These are phyloP conservation scores for Cordilura impudica DNA, from an alignment of 2,888 invertebrate genomes.

Conservation along the genomic window DNA sequence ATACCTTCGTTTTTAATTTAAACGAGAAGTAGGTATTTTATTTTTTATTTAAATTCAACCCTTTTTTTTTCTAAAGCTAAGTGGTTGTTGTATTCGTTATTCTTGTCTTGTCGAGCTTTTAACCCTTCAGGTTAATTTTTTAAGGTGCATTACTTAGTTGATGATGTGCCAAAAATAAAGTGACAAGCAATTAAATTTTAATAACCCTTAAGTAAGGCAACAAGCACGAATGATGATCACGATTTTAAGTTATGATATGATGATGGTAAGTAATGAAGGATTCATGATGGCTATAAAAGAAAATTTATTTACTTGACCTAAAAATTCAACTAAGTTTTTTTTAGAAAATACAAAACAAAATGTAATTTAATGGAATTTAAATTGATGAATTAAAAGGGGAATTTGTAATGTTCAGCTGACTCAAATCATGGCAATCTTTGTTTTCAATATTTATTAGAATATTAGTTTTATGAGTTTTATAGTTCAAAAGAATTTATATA, in stretches of 20 bases:
- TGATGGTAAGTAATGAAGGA: background rate
- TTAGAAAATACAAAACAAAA: background rate
- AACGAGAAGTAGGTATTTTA: slow-evolving; percentile 49
- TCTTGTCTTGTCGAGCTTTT: slow-evolving; percentile 35
- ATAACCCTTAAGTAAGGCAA: slow-evolving; percentile 51
- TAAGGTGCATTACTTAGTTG: slow-evolving; percentile 54
- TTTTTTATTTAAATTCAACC: slow-evolving; percentile 52
- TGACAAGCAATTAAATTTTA: slow-evolving; percentile 63
- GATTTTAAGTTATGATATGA: too few species aligned
- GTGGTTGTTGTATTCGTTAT: background rate
- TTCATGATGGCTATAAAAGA: slow-evolving; percentile 7
- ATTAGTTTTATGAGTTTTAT: too few species aligned
- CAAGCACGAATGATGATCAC: background rate
- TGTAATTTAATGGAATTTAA: slow-evolving; percentile 15
- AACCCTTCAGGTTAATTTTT: slow-evolving; percentile 49
- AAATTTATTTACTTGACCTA: slow-evolving; percentile 54
- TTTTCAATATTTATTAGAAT: too few species aligned
- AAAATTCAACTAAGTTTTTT: background rate
- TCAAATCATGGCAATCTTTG: too few species aligned
- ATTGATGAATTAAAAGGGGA: background rate
- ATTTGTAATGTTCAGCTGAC: background rate
- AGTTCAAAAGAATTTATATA: too few species aligned
- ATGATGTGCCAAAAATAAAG: slow-evolving; percentile 63
- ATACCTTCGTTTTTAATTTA: slow-evolving; percentile 52
- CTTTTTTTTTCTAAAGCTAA: slow-evolving; percentile 12